A percentile compares a stretch with the other conserved stretches of the same genome.
These are phyloP conservation scores for Melanaphis sacchari DNA, from an alignment of 1,140 invertebrate species.

Conservation along the genomic window DNA sequence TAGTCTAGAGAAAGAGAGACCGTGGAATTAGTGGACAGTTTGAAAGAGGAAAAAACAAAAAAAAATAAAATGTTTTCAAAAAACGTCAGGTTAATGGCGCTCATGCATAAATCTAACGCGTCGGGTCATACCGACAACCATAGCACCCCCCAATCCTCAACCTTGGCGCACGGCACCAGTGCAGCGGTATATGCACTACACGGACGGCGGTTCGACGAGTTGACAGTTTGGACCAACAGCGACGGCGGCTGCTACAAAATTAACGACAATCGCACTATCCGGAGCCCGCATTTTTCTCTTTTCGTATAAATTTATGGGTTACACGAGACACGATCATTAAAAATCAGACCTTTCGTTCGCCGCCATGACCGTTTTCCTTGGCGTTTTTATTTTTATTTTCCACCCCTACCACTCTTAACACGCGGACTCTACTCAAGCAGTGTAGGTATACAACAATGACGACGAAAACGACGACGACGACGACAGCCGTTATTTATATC, in stretches of 20 bases:
- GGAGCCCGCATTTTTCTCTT: constrained; percentile 20
- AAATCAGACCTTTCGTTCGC: constrained; percentile 10
- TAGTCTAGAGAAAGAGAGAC: neutral
- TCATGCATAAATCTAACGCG: constrained; percentile 18
- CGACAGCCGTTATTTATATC: neutral
- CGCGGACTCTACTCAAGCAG: neutral
- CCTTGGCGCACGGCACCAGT: neutral
- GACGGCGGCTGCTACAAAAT: neutral
- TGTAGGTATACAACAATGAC: neutral
- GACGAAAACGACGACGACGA: too few species aligned
- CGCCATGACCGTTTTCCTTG: neutral
- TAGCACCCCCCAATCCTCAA: fast-evolving
- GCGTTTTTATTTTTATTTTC: neutral
- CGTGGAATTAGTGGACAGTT: neutral
- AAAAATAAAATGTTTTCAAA: neutral
- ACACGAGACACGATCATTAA: constrained; percentile 38
- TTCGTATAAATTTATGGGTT: constrained; percentile 17
- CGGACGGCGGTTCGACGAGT: constrained; percentile 6
- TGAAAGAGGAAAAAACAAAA: neutral
- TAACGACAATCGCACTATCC: neutral
- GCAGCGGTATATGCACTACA: neutral
- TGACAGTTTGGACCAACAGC: constrained; percentile 21
- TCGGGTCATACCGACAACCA: neutral
- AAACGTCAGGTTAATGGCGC: neutral
- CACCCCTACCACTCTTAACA: neutral